A percentile compares a stretch with the other conserved stretches of the same genome.
phyloP scores from a whole-genome alignment of 2,888 invertebrate species.

The Eulithis testata region DNA sequence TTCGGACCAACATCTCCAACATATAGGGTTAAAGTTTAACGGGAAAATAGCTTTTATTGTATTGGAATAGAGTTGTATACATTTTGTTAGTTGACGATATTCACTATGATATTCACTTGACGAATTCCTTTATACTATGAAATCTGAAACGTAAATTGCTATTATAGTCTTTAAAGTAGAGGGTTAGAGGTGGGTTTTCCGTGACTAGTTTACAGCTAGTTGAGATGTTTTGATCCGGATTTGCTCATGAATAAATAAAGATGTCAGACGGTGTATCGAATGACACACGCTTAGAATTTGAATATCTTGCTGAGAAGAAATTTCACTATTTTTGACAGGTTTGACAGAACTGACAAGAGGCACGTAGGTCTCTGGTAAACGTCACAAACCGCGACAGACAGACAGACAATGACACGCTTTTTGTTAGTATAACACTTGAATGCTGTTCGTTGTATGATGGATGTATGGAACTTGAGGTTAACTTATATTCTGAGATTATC shows the following conservation, averaged over 20 bases:
- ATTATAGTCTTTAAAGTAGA: not conserved
- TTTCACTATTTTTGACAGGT: conserved; percentile 75
- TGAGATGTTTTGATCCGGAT: conserved; percentile 47
- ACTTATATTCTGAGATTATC: conserved; percentile 36
- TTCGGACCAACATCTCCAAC: conserved; percentile 60
- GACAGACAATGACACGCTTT: conserved; percentile 58
- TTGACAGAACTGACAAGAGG: conserved; percentile 63
- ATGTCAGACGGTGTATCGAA: conserved; percentile 76
- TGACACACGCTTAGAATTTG: conserved; percentile 74
- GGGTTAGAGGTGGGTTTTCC: conserved; percentile 41
- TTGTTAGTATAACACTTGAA: conserved; percentile 58
- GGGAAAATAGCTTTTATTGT: conserved; percentile 43
- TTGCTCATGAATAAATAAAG: conserved; percentile 64
- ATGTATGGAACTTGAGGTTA: conserved; percentile 37
- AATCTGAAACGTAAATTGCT: conserved; percentile 15
- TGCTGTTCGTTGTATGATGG: conserved; percentile 43
- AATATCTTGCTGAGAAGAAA: conserved; percentile 78
- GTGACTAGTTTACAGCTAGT: conserved; percentile 17
- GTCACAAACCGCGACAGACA: conserved; percentile 50
- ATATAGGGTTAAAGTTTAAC: conserved; percentile 51
- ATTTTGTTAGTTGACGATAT: conserved; percentile 57
- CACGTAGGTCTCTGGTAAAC: conserved; percentile 48
- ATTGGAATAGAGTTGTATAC: conserved; percentile 35
- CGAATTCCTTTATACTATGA: conserved; percentile 71
- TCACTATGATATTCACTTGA: conserved; percentile 76